Evolutionary conservation across 2,888 invertebrate genomes (phyloP), one percentile per base, ranked within the genome.

Genomic region (Hydrotaea cyrtoneurina): DNA sequence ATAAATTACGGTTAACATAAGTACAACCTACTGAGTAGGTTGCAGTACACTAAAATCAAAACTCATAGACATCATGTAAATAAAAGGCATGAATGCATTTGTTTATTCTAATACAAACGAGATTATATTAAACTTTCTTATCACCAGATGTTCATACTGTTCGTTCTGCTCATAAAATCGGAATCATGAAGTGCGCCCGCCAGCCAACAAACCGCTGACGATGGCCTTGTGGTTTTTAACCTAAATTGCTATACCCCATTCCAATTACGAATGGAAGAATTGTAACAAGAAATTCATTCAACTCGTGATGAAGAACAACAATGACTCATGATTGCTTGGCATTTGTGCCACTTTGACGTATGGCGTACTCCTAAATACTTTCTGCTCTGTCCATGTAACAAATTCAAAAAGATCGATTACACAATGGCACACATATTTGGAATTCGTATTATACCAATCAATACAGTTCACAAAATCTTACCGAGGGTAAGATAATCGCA

Each of bases 51-150:
- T 4, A 4, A 7, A 69, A n/a, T 62, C 64, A 76, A 76, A 31
- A 43, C 55, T 26, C 39, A 5, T 50, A 83, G 57, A 83, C 57
- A 59, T 80, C 7, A 15, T 83, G 72, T 53, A 83, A 83, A 83
- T 59, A 66, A 26, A 76, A 39, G 21, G 2, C 4, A 31, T n/a
- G 46, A 73, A 73, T 43, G 50, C n/a, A 53, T 7, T 39, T 4
- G 43, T 82, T 55, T 19, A 26, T 17, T 69, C 50, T 19, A 75
- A 39, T 39, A 19, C 66, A 43, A 43, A 43, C 43, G 39, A 66
- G 66, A 66, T 66, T 66, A 66, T 15, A 66, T 66, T 39, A 19
- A 39, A 66, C 0, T 39, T 21, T 39, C 66, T 66, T 66, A 66
- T 66, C 66, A 19, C 66, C 11, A 10, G 66, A 66, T 66, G 66